Base-by-base conservation (phyloP, 2,113 vertebrate species). In the Odocoileus virginianus region DNA sequence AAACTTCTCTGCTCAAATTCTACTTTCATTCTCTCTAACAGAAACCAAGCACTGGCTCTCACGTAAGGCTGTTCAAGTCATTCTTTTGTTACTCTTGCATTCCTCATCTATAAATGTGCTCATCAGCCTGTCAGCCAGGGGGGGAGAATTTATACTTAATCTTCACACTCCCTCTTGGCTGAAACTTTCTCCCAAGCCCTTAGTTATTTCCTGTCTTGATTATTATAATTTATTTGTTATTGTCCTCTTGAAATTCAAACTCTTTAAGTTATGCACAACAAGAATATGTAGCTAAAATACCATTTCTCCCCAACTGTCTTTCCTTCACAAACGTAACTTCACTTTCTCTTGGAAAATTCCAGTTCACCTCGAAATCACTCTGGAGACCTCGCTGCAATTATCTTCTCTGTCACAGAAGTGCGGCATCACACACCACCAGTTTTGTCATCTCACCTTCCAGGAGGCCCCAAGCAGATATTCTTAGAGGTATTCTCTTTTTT, bases 241-340 rank as follows among this genome's bases (percentile, higher is more conserved):
- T 78, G n/a, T 91, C 81, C 84, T 97, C 85, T 96, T 90, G 95
- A 96, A 95, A 83, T 47, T 97, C 74, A 95, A 92, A 95, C 60
- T 92, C 60, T 92, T 58, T 79, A 92, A 90, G 58, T 97, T 67
- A 83, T 40, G 11, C 36, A 23, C 30, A 58, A 19, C 23, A 64
- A 95, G 60, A 97, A 82, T 52, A 87, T 82, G 67, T 57, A 79
- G 88, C 60, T 94, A 94, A 91, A 96, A 95, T 91, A 88, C 90
- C 52, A 91, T 45, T n/a, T 87, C 27, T 47, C 25, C 64, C 14
- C 17, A 45, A 60, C 25, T 28, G 17, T 33, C 78, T 86, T 15
- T 87, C 87, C 82, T 61, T 81, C 50, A 52, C 52, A 89, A 55
- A 89, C 1, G 9, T 47, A 71, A 79, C n/a, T 87, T 61, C 21